These are phyloP conservation scores for Tenthredo distinguenda DNA, from an alignment of 2,888 invertebrate genomes.

Conservation along the genomic window DNA sequence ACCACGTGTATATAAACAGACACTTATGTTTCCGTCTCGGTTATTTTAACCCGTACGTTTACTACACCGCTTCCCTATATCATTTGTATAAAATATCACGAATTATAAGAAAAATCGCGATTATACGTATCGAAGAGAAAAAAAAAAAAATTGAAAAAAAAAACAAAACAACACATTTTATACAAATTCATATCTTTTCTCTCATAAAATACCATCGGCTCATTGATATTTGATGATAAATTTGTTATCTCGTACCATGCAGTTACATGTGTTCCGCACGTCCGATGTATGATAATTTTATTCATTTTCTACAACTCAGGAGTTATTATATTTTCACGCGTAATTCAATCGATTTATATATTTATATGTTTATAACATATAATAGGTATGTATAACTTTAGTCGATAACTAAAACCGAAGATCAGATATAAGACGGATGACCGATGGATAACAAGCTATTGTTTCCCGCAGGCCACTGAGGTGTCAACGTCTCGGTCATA, in stretches of 20 bases:
- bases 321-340: not conserved
- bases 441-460: conserved; percentile 22
- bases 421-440: not conserved
- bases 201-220: too few species aligned
- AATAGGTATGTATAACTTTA: not conserved
- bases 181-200: too few species aligned
- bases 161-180: too few species aligned
- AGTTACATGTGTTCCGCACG: too few species aligned
- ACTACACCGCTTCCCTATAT: not conserved
- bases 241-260: too few species aligned
- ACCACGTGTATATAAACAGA: not conserved
- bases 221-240: too few species aligned
- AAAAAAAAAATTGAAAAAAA: too few species aligned
- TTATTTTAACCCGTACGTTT: not conserved
- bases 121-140: not conserved
- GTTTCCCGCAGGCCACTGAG: not conserved
- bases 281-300: too few species aligned
- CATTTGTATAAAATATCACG: not conserved
- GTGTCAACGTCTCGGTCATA: conserved; percentile 8
- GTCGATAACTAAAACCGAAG: not conserved
- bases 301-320: not conserved
- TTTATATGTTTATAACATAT: not conserved
- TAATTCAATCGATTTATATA: not conserved
- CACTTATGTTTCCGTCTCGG: not conserved
- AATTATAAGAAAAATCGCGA: not conserved